Evolutionary conservation across 2,888 invertebrate species (phyloP).

Genomic region (Pyralis farinalis): DNA sequence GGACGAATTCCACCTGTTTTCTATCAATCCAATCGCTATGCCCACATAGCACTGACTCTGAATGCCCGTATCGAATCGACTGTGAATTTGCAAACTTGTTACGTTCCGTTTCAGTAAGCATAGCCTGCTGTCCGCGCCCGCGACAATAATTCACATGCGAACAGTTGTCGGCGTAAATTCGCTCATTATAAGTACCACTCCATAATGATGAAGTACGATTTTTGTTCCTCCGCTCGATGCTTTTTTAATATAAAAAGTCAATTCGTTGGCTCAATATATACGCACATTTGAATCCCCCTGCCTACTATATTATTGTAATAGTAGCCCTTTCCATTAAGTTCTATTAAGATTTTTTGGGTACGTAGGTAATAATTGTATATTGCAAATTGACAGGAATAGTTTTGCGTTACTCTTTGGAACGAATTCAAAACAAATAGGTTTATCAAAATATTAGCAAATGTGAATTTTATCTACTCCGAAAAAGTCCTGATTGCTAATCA

Average conservation of each 20-base stretch:
- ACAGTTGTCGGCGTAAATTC: slow-evolving; percentile 56
- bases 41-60: slow-evolving; percentile 17
- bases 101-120: slow-evolving; percentile 59
- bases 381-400: too few species aligned
- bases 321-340: too few species aligned
- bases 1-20: too few species aligned
- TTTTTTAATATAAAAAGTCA: not conserved
- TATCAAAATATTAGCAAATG: too few species aligned
- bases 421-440: too few species aligned
- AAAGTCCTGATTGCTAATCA: too few species aligned
- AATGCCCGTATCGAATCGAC: slow-evolving; percentile 63
- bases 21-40: not conserved
- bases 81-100: slow-evolving; percentile 68
- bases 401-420: too few species aligned
- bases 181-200: slow-evolving; percentile 55
- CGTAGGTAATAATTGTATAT: too few species aligned
- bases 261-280: not conserved
- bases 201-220: slow-evolving; percentile 34
- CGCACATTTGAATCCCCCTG: too few species aligned
- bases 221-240: not conserved
- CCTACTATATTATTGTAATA: too few species aligned
- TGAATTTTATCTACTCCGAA: too few species aligned
- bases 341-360: too few species aligned
- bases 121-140: slow-evolving; percentile 51
- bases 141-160: slow-evolving; percentile 56